These are phyloP conservation scores for Oncorhynchus kisutch DNA, from an alignment of 2,113 vertebrate species.

Conservation along the genomic window DNA sequence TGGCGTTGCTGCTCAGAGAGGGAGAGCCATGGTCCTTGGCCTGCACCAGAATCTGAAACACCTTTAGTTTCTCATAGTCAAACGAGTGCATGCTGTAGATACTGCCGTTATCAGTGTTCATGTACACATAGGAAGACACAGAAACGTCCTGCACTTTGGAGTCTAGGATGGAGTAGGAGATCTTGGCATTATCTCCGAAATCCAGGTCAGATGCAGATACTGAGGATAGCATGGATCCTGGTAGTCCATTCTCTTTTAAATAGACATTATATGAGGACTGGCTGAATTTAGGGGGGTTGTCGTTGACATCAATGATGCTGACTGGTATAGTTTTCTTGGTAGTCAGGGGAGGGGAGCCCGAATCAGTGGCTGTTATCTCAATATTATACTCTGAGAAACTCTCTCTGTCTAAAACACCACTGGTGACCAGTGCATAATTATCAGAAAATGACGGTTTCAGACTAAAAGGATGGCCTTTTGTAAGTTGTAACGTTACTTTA, in stretches of 20 bases:
- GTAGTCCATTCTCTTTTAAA: conserved; percentile 79
- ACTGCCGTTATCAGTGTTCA: conserved; percentile 79
- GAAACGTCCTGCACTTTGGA: conserved; percentile 71
- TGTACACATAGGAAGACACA: conserved; percentile 77
- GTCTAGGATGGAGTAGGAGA: conserved; percentile 80
- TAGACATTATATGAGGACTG: conserved; percentile 82
- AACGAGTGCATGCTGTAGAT: conserved; percentile 76
- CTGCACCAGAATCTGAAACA: conserved; percentile 76
- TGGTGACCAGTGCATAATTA: conserved; percentile 82
- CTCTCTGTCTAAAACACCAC: conserved; percentile 77
- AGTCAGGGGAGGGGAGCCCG: conserved; percentile 76
- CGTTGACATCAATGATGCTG: conserved; percentile 85
- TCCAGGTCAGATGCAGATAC: conserved; percentile 82
- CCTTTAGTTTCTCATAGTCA: conserved; percentile 81
- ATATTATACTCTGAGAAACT: conserved; percentile 66
- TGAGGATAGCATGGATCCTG: conserved; percentile 77
- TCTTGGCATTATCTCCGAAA: conserved; percentile 72
- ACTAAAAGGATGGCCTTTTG: conserved; percentile 66
- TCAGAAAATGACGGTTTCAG: conserved; percentile 75
- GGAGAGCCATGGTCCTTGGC: conserved; percentile 77
- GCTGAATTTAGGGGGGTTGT: conserved; percentile 78
- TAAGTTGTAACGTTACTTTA: conserved; percentile 45
- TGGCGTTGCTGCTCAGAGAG: conserved; percentile 69
- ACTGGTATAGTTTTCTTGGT: conserved; percentile 73
- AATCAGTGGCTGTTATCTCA: conserved; percentile 76